Evolutionary conservation across 2,888 invertebrate genomes (phyloP), one percentile per base, ranked within the genome.

Genomic region (Odontomyia ornata): DNA sequence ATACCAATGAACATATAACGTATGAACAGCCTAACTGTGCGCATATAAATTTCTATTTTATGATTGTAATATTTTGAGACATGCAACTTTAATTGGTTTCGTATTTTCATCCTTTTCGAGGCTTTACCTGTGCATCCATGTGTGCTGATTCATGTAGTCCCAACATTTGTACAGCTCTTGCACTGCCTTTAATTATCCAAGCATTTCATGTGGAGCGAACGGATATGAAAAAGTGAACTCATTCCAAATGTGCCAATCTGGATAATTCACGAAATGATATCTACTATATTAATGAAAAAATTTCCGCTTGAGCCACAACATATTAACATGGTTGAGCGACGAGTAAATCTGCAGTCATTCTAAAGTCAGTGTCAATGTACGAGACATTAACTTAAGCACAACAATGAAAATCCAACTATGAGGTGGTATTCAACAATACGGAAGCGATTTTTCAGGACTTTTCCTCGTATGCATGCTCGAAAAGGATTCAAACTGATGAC

Each of bases 31-130:
- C 23, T 52, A 30, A 25, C 27, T 52, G n/a, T 47, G 25, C n/a
- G n/a, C 69, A 71, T 47, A 71, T 71, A 47, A 71, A 27, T 71
- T 71, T 47, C 46, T 47, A 25, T 67, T 71, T 71, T 71, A 47
- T 47, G 47, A 71, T 71, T 71, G 47, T 71, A 71, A 71, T 52
- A 71, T 71, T 71, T 47, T 23, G 47, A 71, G 69, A 30, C 69
- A 71, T 71, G 47, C 69, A 71, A 71, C 27, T 71, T 71, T 71
- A 71, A 71, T 71, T 71, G 69, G 69, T 71, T 47, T 46, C 47
- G 47, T 27, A 71, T 52, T 71, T 2, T 47, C 1, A 47, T 21
- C 25, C 11, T 30, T 52, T 71, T 47, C 47, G 15, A 23, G 25
- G 23, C 25, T 47, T 46, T 25, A 1, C n/a, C 25, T 43, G 5